Evolutionary conservation across 2,113 vertebrate species (phyloP), one percentile per base, ranked within the genome.

Genomic region (Hippocampus mohnikei): DNA sequence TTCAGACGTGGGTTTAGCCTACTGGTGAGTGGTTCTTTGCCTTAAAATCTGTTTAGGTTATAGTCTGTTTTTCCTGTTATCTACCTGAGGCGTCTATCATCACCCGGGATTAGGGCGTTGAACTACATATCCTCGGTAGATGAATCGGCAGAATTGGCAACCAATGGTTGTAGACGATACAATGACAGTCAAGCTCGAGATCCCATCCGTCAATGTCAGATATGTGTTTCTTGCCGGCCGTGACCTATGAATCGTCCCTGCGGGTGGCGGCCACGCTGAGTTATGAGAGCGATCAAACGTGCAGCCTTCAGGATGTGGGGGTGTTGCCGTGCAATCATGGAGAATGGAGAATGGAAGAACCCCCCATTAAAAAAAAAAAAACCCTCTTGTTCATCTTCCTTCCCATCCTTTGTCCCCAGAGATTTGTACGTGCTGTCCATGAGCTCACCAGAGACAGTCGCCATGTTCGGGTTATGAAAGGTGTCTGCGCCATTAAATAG

Each of bases 301-400:
- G 55, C 23, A 23, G 55, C 55, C 55, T 58, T 58, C 55, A 27
- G 55, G 23, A 18, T 60, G 58, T 2, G 27, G 27, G 15, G 58
- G 58, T 33, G 27, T 60, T 60, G 12, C 58, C 9, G 9, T 56
- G 55, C 23, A 25, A 55, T 61, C 67, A 0, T 69, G 84, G 88
- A 84, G 87, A 89, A 0, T 69, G 84, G 88, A 84, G 87, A 89
- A 89, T 90, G 85, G 89, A 88, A 85, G 79, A 74, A 58, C 72
- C 67, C 68, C 20, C 41, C 13, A n/a, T 10, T 33, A 33, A 33
- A 33, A 33, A 33, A n/a, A 60, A 60, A 29, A 29, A 3, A 5
- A 2, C 23, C 55, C 55, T 27, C 25, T 27, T 27, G 1, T 27
- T 15, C 56, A 7, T 58, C 56, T 9, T 33, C 15, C 58, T 33